phyloP scores from a whole-genome alignment of 1,140 invertebrate species.

The Drosophila athabasca region DNA sequence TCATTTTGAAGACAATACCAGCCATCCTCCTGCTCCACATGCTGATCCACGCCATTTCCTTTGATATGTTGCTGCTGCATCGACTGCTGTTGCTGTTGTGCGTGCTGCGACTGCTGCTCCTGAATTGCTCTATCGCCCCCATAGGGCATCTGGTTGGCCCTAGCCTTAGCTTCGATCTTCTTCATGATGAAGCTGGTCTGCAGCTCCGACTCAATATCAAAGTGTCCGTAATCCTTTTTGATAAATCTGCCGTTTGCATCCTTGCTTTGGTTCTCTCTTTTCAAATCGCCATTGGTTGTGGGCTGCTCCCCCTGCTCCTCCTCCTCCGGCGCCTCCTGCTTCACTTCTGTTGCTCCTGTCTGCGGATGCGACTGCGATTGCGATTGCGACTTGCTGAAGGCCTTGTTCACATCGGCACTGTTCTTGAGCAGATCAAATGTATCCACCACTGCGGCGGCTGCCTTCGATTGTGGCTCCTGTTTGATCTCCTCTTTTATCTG shows the following conservation, averaged over 20 bases:
- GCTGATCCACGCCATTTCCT: slow-evolving; percentile 29
- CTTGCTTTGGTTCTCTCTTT: slow-evolving; percentile 42
- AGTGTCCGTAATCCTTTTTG: slow-evolving; percentile 81
- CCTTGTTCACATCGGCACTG: slow-evolving; percentile 68
- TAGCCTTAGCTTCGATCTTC: slow-evolving; percentile 72
- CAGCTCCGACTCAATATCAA: slow-evolving; percentile 82
- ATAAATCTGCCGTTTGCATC: slow-evolving; percentile 34
- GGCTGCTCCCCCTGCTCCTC: slow-evolving; percentile 33
- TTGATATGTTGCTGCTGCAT: slow-evolving; percentile 53
- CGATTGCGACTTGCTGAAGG: slow-evolving; percentile 41
- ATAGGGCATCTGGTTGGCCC: slow-evolving; percentile 21
- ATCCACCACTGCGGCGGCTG: slow-evolving; percentile 48
- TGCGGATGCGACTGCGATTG: slow-evolving; percentile 17
- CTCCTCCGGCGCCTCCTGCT: slow-evolving; percentile 41
- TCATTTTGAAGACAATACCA: slow-evolving; percentile 89
- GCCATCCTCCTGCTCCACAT: slow-evolving; percentile 85
- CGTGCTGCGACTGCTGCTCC: slow-evolving; percentile 33
- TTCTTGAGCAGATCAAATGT: slow-evolving; percentile 76
- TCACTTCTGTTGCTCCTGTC: slow-evolving; percentile 5
- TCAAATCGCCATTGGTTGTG: slow-evolving; percentile 40
- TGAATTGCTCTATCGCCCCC: background rate
- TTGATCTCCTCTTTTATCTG: slow-evolving; percentile 77
- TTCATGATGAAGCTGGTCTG: slow-evolving; percentile 82
- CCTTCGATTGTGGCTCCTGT: slow-evolving; percentile 53
- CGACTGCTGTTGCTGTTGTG: slow-evolving; percentile 29